Base-by-base conservation (phyloP, 2,113 vertebrate species). In the Mungos mungo region DNA sequence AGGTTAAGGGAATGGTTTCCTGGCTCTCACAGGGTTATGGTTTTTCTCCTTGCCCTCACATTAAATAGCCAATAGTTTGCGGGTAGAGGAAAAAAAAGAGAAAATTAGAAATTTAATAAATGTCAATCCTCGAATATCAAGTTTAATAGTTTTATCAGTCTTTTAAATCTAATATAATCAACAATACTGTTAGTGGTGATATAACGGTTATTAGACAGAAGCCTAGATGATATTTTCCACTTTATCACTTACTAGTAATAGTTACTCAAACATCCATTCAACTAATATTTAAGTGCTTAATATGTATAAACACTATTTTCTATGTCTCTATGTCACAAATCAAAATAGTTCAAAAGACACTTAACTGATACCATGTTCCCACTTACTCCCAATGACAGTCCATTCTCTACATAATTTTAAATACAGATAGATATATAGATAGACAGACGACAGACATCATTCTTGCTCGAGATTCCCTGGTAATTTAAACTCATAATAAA, bases 1-100 rank as follows among this genome's bases (percentile, higher is more conserved):
- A 54, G 19, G 11, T 90, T 76, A 88, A 95, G 47, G 71, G 63
- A 96, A 90, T 76, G 19, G 16, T 50, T 97, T 97, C 47, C 71
- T 82, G 60, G 23, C 94, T 96, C 52, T 60, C 79, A 96, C 7
- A 71, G 31, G 66, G 7, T 90, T 74, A 50, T 60, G 45, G 54
- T 54, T 84, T 95, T 96, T 86, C 11, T 86, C 38, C 21, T 72
- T 95, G 21, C 3, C 1, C 31, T 84, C 57, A 77, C 5, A 92
- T 87, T 92, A 90, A 92, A 71, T 18, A 92, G 18, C 12, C 83
- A 25, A 45, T 68, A 41, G 47, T 87, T 85, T 95, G 41, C 18
- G 45, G 21, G 16, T 95, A 92, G 9, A 88, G 41, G 21, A 41
- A 31, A 85, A 66, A 76, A 45, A n/a, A 10, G 4, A 19, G 33